Conservation (phyloP, 2,888 invertebrate species). For the Steinernema hermaphroditum region DNA sequence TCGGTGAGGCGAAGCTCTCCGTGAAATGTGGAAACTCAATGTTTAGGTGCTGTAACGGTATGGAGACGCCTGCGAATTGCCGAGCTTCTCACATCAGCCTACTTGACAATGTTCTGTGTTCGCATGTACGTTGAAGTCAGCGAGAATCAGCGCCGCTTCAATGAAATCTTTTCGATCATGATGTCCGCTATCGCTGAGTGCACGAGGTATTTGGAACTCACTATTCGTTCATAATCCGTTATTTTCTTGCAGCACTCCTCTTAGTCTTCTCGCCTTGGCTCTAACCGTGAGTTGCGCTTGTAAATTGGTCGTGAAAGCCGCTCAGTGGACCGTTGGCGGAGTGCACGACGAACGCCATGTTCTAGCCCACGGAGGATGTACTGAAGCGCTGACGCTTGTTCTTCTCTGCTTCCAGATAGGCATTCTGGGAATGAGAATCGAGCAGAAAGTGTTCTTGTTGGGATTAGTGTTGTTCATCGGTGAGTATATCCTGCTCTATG, state of each 20-base stretch:
- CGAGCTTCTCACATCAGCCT: conserved; percentile 70
- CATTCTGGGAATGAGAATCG: conserved; percentile 69
- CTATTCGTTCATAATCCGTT: conserved; percentile 55
- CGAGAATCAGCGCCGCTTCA: conserved; percentile 46
- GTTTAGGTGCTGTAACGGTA: conserved; percentile 52
- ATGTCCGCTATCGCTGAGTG: conserved; percentile 57
- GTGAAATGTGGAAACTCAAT: too few species aligned
- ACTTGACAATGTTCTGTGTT: conserved; percentile 69
- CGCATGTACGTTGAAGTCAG: conserved; percentile 67
- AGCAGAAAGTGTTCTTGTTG: conserved; percentile 70
- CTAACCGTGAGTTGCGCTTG: conserved; percentile 70
- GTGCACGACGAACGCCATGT: conserved; percentile 24
- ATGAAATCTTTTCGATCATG: conserved; percentile 37
- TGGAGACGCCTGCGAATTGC: conserved; percentile 70
- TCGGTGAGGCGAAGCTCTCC: conserved; percentile 46
- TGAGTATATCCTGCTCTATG: too few species aligned
- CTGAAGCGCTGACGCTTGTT: conserved; percentile 71
- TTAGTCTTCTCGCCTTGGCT: conserved; percentile 70
- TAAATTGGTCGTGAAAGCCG: conserved; percentile 67
- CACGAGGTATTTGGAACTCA: conserved; percentile 66
- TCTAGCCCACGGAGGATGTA: conserved; percentile 66
- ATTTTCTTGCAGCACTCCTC: conserved; percentile 69
- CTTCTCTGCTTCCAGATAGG: conserved; percentile 71
- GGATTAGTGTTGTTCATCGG: conserved; percentile 70
- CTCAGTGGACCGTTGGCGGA: conserved; percentile 36